phyloP scores from a whole-genome alignment of 2,113 vertebrate species.

The Gymnobelideus leadbeateri region DNA sequence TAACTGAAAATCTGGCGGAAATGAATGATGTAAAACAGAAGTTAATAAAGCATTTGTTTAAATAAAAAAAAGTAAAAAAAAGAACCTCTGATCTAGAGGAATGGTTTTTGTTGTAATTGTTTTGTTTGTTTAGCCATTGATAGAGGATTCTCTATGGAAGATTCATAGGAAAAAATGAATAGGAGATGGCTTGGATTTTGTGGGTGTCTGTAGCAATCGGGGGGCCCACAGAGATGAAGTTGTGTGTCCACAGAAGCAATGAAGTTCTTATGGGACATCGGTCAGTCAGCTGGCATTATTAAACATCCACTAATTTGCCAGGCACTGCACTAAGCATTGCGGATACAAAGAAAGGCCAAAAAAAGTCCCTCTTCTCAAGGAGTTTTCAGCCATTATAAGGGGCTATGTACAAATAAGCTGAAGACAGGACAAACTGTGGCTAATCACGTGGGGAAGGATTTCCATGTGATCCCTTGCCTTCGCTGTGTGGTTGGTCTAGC shows the following conservation, averaged over 20 bases:
- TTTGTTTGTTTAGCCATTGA: background rate
- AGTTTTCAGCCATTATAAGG: background rate
- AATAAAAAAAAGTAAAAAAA: too few species aligned
- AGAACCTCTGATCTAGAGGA: background rate
- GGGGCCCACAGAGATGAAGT: background rate
- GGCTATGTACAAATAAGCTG: background rate
- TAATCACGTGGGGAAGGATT: background rate
- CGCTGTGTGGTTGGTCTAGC: background rate
- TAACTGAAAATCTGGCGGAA: too few species aligned
- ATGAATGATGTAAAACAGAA: too few species aligned
- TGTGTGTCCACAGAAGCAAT: background rate
- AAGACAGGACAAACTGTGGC: background rate
- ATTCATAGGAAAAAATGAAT: background rate
- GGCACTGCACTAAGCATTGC: background rate
- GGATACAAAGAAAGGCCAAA: background rate
- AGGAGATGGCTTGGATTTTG: background rate
- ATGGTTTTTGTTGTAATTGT: background rate
- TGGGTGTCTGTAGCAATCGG: background rate
- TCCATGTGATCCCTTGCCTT: background rate
- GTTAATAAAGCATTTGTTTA: too few species aligned
- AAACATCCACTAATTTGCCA: background rate
- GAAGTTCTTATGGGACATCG: background rate
- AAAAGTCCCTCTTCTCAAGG: background rate
- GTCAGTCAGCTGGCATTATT: background rate
- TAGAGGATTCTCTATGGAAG: background rate